Base-by-base conservation (phyloP, 2,797 vertebrate genomes). In the Todus mexicanus region DNA sequence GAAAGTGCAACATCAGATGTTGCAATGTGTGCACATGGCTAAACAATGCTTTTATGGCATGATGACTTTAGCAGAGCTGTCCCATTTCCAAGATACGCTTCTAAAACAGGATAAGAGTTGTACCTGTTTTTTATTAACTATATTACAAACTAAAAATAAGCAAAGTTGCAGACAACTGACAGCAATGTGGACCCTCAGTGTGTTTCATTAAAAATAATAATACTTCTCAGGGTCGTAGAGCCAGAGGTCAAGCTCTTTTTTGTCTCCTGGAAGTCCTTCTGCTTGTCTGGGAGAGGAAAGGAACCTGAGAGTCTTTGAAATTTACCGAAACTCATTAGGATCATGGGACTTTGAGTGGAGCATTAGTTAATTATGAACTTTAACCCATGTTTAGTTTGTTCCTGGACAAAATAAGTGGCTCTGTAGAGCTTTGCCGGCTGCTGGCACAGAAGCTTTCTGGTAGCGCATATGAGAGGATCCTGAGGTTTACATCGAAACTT, bases 91-190 rank as follows among this genome's bases (percentile, higher is more conserved):
- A 94, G 57, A 77, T 91, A 29, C 63, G 6, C 43, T 70, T 88
- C 76, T 85, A 68, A 89, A 84, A 70, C 40, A 70, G 51, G 48
- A 78, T 87, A 51, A 69, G 43, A 12, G 53, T 69, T 33, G 42
- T 95, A 93, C 88, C 90, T 96, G 88, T 2, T 87, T 94, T 93
- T 91, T 93, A 87, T 92, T 95, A 95, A 86, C 60, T 70, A 4
- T 70, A 61, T 89, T 90, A 57, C 45, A 54, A 77, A 31, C 72
- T 93, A 79, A 94, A 94, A 93, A 86, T 83, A 93, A 87, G 83
- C 38, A 31, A 47, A 64, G 45, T 50, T 76, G 42, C 60, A 81
- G 81, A 47, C 59, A 89, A 60, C 45, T 89, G 78, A 89, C 35
- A 90, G 48, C 81, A 83, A 17, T 94, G 65, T 72, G 50, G 50